Evolutionary conservation across 2,888 invertebrate genomes (phyloP), one percentile per base, ranked within the genome.

Genomic region (Pristionchus mayeri): DNA sequence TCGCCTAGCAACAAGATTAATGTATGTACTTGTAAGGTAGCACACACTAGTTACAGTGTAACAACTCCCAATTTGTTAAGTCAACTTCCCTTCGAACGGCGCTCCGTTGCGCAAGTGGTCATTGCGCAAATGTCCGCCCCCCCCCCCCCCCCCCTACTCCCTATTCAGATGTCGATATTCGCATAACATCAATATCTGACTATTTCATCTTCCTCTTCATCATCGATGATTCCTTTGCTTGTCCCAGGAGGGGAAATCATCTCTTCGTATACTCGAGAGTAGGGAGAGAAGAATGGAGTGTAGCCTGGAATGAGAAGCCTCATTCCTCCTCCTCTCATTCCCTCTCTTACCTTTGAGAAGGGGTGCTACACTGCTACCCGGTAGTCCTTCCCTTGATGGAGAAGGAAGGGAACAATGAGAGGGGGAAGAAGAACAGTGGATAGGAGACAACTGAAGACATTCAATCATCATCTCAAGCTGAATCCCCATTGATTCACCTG

Each of bases 261-360:
- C 30, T 89, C 89, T 80, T 89, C 88, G 87, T 89, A 89, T 52
- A 89, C 87, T 81, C 87, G 86, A 63, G 88, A 86, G 21, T 87
- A 86, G 1, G 87, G 85, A 13, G 89, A 88, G 27, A 89, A 85
- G 84, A 89, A 89, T n/a, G 89, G 89, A 50, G 89, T 89, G 85
- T 89, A 89, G 60, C 88, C 88, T 83, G 83, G 21, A 37, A 57
- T 24, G 57, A 13, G 57, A 27, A 57, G 6, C 3, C n/a, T 13
- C 21, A 27, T 24, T 18, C n/a, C n/a, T n/a, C n/a, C n/a, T n/a
- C n/a, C n/a, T n/a, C n/a, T n/a, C n/a, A n/a, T n/a, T n/a, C n/a
- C n/a, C n/a, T 6, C 6, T 7, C 54, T 30, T 3, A 81, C 81
- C 81, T 60, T 81, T 81, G 34, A 83, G 40, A 11, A 83, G 67